phyloP scores from a whole-genome alignment of 1,140 invertebrate genomes.

The Papilio xuthus region DNA sequence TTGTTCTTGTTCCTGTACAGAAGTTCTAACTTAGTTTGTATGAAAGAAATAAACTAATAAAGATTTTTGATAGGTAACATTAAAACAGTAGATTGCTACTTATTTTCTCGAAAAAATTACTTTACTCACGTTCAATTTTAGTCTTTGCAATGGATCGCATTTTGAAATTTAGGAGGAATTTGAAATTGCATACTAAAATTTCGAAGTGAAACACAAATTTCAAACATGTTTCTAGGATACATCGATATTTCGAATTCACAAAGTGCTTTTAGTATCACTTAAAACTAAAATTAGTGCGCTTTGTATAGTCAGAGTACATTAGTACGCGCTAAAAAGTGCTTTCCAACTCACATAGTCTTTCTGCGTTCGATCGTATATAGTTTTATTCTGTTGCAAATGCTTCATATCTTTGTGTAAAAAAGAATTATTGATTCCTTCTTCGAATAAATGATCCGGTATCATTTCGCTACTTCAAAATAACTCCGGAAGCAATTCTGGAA shows the following conservation, averaged over 20 bases:
- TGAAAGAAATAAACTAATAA: neutral
- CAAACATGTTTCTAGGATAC: neutral
- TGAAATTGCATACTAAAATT: neutral
- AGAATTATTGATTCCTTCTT: constrained; percentile 66
- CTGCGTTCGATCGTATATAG: constrained; percentile 64
- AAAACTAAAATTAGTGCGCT: neutral
- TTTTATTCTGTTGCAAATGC: constrained; percentile 57
- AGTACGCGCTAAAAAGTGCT: constrained; percentile 1
- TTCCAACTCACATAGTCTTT: constrained; percentile 68
- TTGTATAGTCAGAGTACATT: neutral
- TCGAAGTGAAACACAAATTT: neutral
- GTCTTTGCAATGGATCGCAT: neutral
- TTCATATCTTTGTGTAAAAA: constrained; percentile 69
- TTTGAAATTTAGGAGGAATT: neutral
- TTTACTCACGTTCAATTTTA: neutral
- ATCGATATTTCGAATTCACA: constrained; percentile 9
- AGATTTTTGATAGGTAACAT: neutral
- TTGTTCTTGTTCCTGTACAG: constrained; percentile 66
- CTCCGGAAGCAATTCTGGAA: neutral
- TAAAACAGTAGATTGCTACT: neutral
- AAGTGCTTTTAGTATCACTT: neutral
- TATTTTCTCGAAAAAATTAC: neutral
- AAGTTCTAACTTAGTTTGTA: neutral
- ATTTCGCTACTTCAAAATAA: constrained; percentile 39
- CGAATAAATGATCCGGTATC: constrained; percentile 71